Base-by-base conservation (phyloP, 2,888 invertebrate genomes). In the Ectropis crepuscularia region DNA sequence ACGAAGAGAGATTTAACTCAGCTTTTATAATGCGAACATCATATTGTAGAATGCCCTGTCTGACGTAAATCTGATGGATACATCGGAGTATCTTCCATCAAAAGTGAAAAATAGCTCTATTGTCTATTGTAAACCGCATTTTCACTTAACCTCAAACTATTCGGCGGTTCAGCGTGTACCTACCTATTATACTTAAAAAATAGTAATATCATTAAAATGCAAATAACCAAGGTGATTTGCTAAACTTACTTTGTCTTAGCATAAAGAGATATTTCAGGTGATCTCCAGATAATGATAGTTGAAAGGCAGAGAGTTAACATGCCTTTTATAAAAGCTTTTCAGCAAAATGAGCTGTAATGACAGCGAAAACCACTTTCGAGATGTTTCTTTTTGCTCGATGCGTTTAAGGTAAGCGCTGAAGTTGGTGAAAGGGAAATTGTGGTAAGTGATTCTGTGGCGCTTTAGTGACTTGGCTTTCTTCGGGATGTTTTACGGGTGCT, bases 331-430 rank as follows among this genome's bases (percentile, higher is more conserved):
- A 87, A 88, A 87, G 84, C 83, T 82, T 85, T 71, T 66, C 77
- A 78, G 77, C 72, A 81, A 83, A 87, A 86, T 82, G 83, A 83
- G 78, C 79, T 80, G 76, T 88, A 88, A 88, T 87, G 82, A 85
- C 85, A 83, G 79, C 73, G 80, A 79, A 88, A 84, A 86, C 85
- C 86, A 85, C 87, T 89, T 84, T 80, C 76, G 73, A 74, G 77
- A 79, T 79, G 81, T 87, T 88, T 82, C 79, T 78, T 85, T 83
- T 85, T 80, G 74, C 74, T 76, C 74, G 74, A 78, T 83, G 76
- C 79, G 76, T 77, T 81, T 76, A 75, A 76, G 71, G 75, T 76
- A 73, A 79, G 72, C 71, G 73, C 64, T 65, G 57, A 65, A 65
- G 60, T 65, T 65, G 64, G 12, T 65, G 64, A 70, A 63, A 53